phyloP scores from a whole-genome alignment of 2,888 invertebrate species.

The Tipula vernalis region DNA sequence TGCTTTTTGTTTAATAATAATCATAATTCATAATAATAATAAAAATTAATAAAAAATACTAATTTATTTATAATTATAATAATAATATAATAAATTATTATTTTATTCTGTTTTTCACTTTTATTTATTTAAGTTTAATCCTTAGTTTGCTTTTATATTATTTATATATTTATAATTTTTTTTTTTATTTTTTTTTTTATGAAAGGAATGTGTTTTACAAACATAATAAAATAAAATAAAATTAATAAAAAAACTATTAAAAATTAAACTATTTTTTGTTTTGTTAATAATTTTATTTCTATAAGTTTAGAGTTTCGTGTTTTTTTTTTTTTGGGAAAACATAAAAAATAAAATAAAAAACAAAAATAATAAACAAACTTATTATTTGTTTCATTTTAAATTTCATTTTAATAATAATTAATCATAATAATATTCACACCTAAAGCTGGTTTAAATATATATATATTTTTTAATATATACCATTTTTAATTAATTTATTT shows the following conservation, averaged over 20 bases:
- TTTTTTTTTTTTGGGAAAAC: neutral
- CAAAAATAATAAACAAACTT: neutral
- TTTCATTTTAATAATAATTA: neutral
- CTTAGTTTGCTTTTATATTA: neutral
- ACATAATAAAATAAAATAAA: neutral
- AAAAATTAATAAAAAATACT: neutral
- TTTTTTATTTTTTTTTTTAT: neutral
- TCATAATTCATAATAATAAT: neutral
- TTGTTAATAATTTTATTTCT: neutral
- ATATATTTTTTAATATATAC: neutral
- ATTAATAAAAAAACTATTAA: neutral
- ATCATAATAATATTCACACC: neutral
- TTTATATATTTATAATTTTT: neutral
- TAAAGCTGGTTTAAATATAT: neutral
- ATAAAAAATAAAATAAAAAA: neutral
- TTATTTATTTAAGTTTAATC: neutral
- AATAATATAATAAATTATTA: neutral
- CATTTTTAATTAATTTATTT: neutral
- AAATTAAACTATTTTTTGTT: neutral
- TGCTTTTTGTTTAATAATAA: neutral
- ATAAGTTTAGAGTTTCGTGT: neutral
- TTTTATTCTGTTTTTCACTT: neutral
- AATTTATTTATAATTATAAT: neutral
- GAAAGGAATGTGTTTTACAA: conserved; percentile 4
- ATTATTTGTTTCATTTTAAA: neutral